Evolutionary conservation across 2,113 vertebrate genomes (phyloP), one percentile per base, ranked within the genome.

Genomic region (Chascanopsetta lugubris): DNA sequence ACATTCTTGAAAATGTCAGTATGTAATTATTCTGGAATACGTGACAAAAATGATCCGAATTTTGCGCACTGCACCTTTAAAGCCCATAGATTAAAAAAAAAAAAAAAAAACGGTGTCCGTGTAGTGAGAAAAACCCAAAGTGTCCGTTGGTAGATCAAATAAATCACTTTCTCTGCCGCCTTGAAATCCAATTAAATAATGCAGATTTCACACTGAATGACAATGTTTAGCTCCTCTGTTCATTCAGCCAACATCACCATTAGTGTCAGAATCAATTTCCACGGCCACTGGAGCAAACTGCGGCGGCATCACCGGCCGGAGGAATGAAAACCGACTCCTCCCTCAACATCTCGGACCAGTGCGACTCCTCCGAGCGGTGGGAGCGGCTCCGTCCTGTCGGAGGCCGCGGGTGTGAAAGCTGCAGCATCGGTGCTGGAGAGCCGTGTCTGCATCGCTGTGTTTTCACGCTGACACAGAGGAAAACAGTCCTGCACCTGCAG

Each of bases 301-400:
- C 17, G 48, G 49, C 9, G 25, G 30, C 45, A 63, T 29, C 59
- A 48, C 43, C n/a, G n/a, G 40, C 51, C 38, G 50, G 10, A 60
- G 24, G 57, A 63, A 82, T 65, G 0, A 11, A 43, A 59, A 40
- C 54, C 58, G 73, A 84, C 62, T 30, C 55, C 22, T 66, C 54
- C 67, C 51, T 82, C 72, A 58, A 82, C 65, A 73, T 43, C 56
- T 32, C 49, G 69, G 73, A 79, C 61, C 53, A 26, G 74, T 34
- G 58, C 34, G 71, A 69, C 48, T 53, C 64, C 65, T 61, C 36
- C 22, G 38, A 67, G 32, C 4, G 8, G 8, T 20, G 15, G 9
- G 45, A 53, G 32, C 8, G 13, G 29, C n/a, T 66, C 13, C 17
- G 3, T 15, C 64, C 29, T 55, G 54, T 53, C 51, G 45, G 57